Evolutionary conservation across 1,140 invertebrate species (phyloP), one percentile per base, ranked within the genome.

Genomic region (Gonatopus flavifemur): DNA sequence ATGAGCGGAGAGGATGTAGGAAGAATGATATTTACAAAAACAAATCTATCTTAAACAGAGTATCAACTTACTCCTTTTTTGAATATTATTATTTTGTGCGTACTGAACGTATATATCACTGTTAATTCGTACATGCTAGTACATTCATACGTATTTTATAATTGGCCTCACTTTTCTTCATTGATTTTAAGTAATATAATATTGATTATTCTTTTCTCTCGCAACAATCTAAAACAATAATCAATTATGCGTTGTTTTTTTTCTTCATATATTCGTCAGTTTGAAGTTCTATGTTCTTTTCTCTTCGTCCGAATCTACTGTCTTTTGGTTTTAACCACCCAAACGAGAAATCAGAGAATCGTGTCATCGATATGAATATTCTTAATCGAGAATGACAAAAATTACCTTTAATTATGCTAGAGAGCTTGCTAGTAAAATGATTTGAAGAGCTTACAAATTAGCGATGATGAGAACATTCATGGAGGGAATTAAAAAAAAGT

Each of bases 11-110:
- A 59, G 43, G 44, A 36, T 19, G 16, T 18, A 50, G 60, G 41
- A 62, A 67, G 59, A 59, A 65, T 62, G 57, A 68, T 73, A 74
- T 76, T 72, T 76, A 74, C 71, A 74, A 60, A 54, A 45, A 50
- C 45, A 16, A 13, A 20, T 6, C 25, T 28, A 7, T 28, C 25
- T 12, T 6, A 28, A 28, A 7, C 6, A 28, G 25, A 28, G 12
- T 31, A 19, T 16, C 41, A 20, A 49, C 42, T 9, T 30, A 10
- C 15, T 4, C 24, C 24, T 39, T 21, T 12, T n/a, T n/a, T n/a
- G n/a, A n/a, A n/a, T n/a, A n/a, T n/a, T n/a, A n/a, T n/a, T n/a
- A n/a, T n/a, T n/a, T n/a, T n/a, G n/a, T n/a, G 18, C 21, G n/a
- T 42, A 47, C 15, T 22, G 20, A 47, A 48, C 19, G n/a, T 41